Evolutionary conservation across 2,797 vertebrate genomes (phyloP).

Genomic region (Syngnathus rostellatus): DNA sequence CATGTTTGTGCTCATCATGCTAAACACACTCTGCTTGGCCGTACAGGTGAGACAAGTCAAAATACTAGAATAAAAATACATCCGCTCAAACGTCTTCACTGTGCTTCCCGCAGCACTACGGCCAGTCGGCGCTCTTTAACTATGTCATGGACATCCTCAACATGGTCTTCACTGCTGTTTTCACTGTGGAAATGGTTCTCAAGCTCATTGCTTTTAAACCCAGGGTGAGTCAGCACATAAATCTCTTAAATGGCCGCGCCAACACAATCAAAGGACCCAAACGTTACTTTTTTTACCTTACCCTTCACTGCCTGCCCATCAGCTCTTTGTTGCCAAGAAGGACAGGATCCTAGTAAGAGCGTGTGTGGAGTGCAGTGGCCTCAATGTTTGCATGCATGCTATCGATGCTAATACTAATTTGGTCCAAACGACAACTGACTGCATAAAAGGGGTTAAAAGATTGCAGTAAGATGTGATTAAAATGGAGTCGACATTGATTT

Average conservation of each 20-base stretch:
- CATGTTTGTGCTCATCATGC: conserved; percentile 99
- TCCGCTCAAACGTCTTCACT: background rate
- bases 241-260: background rate
- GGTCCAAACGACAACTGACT: background rate
- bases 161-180: conserved; percentile 97
- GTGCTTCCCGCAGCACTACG: conserved; percentile 77
- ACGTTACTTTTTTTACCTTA: background rate
- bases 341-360: conserved; percentile 72
- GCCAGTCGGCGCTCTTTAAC: conserved; percentile 91
- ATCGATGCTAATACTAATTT: conserved; percentile 10
- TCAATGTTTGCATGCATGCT: conserved; percentile 1
- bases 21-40: conserved; percentile 98
- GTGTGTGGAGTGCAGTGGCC: conserved; percentile 54
- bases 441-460: background rate
- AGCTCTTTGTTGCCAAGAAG: conserved; percentile 71
- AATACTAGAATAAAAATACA: background rate
- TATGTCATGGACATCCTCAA: conserved; percentile 98
- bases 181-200: conserved; percentile 98
- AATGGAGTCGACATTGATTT: background rate
- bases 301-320: conserved; percentile 20
- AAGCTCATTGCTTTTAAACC: conserved; percentile 99
- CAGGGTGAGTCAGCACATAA: conserved; percentile 75
- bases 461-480: background rate
- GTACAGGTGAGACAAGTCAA: conserved; percentile 80
- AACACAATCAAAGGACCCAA: background rate